Conservation (phyloP, 2,888 invertebrate species). For the Thumatha senex region DNA sequence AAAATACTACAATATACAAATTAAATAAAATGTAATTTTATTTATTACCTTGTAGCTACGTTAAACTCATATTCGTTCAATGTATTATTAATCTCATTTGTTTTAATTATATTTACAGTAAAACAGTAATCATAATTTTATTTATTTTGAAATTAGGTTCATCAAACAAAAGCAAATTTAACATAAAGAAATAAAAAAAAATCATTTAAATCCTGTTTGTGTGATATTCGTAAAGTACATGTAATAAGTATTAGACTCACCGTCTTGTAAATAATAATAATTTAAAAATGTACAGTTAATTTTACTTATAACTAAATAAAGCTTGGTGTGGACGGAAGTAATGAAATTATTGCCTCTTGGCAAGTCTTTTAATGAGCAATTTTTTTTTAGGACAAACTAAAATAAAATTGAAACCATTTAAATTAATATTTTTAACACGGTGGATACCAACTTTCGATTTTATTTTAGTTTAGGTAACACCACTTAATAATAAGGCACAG, state of each 20-base stretch:
- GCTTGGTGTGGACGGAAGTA: conserved; percentile 65
- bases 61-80: conserved; percentile 19
- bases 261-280: conserved; percentile 37
- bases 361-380: conserved; percentile 30
- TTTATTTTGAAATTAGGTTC: conserved; percentile 9
- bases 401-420: conserved; percentile 1
- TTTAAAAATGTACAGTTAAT: conserved; percentile 45
- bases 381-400: background rate
- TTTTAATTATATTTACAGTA: conserved; percentile 36
- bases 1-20: conserved; percentile 13
- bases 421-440: background rate
- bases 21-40: conserved; percentile 8
- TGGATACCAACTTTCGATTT: background rate
- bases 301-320: conserved; percentile 63
- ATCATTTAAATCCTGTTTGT: background rate
- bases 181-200: conserved; percentile 10
- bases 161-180: conserved; percentile 9
- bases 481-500: conserved; percentile 31
- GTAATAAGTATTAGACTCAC: conserved; percentile 9
- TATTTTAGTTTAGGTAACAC: background rate
- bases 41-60: conserved; percentile 14
- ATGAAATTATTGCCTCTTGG: conserved; percentile 22
- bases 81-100: conserved; percentile 35
- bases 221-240: conserved; percentile 18
- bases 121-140: conserved; percentile 24